phyloP scores from a whole-genome alignment of 2,888 invertebrate genomes.

The Zygothrica quintamaculata region DNA sequence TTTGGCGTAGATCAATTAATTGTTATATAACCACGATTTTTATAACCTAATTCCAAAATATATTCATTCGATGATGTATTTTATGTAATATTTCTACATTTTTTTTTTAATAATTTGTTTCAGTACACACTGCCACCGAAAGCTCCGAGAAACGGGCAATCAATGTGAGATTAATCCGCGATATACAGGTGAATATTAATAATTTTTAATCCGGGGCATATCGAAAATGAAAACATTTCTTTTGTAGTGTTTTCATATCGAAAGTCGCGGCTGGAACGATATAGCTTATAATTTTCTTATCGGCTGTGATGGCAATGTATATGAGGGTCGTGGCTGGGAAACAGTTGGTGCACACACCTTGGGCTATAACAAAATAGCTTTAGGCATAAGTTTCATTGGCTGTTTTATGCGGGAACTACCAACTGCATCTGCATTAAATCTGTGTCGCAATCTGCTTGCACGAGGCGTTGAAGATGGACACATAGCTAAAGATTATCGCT shows the following conservation, averaged over 20 bases:
- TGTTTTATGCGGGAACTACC: conserved; percentile 85
- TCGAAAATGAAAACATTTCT: no score
- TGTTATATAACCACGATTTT: no score
- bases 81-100: no score
- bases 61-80: no score
- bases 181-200: conserved; percentile 83
- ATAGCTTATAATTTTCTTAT: conserved; percentile 86
- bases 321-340: conserved; percentile 87
- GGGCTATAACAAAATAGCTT: conserved; percentile 85
- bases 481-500: conserved; percentile 85
- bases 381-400: conserved; percentile 86
- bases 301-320: conserved; percentile 86
- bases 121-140: conserved; percentile 85
- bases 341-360: conserved; percentile 86
- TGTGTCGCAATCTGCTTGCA: conserved; percentile 85
- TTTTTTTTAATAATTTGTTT: no score
- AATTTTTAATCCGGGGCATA: no score
- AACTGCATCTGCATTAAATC: conserved; percentile 82
- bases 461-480: conserved; percentile 85
- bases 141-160: conserved; percentile 85
- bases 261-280: conserved; percentile 85
- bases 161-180: conserved; percentile 84
- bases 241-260: conserved; percentile 85
- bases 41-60: no score
- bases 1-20: no score